Evolutionary conservation across 2,113 vertebrate genomes (phyloP), one percentile per base, ranked within the genome.

Genomic region (Rattus norvegicus): DNA sequence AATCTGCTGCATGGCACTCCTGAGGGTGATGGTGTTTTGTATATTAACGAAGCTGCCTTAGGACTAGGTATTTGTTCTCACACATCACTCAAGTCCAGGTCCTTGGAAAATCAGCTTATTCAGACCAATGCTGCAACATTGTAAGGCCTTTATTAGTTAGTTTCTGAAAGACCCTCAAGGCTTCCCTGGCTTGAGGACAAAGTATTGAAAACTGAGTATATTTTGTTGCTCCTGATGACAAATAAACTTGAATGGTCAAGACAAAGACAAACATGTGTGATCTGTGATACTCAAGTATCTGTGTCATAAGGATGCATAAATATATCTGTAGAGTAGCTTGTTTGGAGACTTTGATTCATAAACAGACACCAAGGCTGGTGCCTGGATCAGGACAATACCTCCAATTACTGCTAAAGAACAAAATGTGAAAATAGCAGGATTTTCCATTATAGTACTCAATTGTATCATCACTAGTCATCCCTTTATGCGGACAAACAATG

Each of bases 361-460:
- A 28, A 7, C 12, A 77, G 43, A 77, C 0, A 8, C 1, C 3
- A 0, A 77, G 6, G 16, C 7, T 54, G 14, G 1, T 54, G 3
- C 7, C 7, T 54, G 7, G 54, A 2, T 33, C 7, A 49, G 28
- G 1, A 79, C 52, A 7, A 19, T 54, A 14, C 26, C 47, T 33
- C 14, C 7, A 20, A 0, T 33, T 79, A 24, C 14, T 54, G 3
- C 7, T 20, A 28, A 54, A 52, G 26, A 52, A 16, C 13, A n/a
- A 1, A 30, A 52, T 6, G 28, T 52, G 76, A 77, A 47, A 36
- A 79, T 79, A 54, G 49, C 49, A 36, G 49, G 19, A 3, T 54
- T 33, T 79, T 77, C 14, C 13, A 0, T 8, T 8, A 77, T 4
- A 52, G 13, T 52, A 36, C 28, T 77, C 43, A 47, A 20, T 7